A percentile compares a stretch with the other conserved stretches of the same genome.
phyloP scores from a whole-genome alignment of 2,888 invertebrate species.

The Acrobasis suavella region DNA sequence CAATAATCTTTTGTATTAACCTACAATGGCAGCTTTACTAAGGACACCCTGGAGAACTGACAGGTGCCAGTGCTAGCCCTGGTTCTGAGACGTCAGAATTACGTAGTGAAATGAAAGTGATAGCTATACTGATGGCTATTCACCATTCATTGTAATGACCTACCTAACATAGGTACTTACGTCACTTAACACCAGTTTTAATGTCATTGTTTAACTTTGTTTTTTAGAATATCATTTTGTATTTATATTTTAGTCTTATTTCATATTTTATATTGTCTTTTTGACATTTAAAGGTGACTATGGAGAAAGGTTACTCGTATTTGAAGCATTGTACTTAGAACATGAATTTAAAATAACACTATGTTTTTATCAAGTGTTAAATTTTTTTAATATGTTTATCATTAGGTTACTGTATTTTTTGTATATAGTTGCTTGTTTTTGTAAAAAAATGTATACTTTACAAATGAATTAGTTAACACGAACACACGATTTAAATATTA shows the following conservation, averaged over 20 bases:
- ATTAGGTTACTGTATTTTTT: too few relatives aligned
- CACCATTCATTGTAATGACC: conserved; percentile 17
- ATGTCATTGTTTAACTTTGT: not conserved
- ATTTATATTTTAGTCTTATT: too few relatives aligned
- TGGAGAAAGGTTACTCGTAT: not conserved
- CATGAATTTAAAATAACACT: not conserved
- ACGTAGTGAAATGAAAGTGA: conserved; percentile 56
- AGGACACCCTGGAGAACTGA: not conserved
- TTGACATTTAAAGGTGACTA: conserved; percentile 1
- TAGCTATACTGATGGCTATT: conserved; percentile 32
- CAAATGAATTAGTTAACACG: too few relatives aligned
- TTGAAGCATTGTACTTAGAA: not conserved
- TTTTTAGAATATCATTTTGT: not conserved
- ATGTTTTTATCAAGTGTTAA: too few relatives aligned
- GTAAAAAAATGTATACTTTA: too few relatives aligned
- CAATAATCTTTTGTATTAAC: too few relatives aligned
- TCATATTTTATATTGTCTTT: not conserved
- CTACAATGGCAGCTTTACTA: not conserved
- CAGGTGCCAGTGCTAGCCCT: conserved; percentile 11
- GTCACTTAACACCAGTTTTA: conserved; percentile 12
- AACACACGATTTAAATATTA: conserved; percentile 19
- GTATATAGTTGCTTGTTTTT: too few relatives aligned
- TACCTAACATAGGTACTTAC: conserved; percentile 15
- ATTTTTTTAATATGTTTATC: too few relatives aligned
- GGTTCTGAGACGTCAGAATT: conserved; percentile 10